phyloP scores from a whole-genome alignment of 2,113 vertebrate species.

The Actenoides lindsayi region DNA sequence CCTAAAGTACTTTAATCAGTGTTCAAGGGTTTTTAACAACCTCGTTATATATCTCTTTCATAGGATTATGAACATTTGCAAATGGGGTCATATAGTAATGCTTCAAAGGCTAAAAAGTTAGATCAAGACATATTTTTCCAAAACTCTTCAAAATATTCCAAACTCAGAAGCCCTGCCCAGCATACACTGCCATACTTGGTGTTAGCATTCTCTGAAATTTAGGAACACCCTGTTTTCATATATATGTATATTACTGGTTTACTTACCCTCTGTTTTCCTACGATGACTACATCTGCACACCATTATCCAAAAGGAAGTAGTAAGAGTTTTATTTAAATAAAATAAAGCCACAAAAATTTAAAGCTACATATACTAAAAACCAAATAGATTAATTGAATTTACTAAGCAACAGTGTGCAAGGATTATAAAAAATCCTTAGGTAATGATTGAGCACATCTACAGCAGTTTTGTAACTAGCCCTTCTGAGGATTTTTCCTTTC shows the following conservation, averaged over 20 bases:
- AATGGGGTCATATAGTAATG: neutral
- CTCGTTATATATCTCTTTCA: neutral
- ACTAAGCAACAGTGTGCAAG: neutral
- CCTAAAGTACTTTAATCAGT: constrained; percentile 12
- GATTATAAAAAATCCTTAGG: neutral
- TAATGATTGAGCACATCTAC: neutral
- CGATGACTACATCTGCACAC: neutral
- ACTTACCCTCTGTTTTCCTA: neutral
- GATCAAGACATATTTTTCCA: neutral
- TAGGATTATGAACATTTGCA: constrained; percentile 8
- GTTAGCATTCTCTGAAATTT: neutral
- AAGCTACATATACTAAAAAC: neutral
- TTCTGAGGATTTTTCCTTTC: neutral
- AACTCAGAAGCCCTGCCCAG: neutral
- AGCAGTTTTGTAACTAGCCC: neutral
- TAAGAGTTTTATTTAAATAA: neutral
- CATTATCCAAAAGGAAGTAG: neutral
- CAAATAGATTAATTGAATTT: neutral
- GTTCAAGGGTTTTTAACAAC: constrained; percentile 23
- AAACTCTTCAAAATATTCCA: neutral
- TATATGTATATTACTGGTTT: neutral
- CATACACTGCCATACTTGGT: neutral
- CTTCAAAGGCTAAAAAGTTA: neutral
- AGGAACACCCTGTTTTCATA: neutral
- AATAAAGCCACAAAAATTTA: neutral